A percentile compares a stretch with the other conserved stretches of the same genome.
Evolutionary conservation across 2,113 vertebrate species (phyloP).

Genomic region (Phyllopteryx taeniolatus): DNA sequence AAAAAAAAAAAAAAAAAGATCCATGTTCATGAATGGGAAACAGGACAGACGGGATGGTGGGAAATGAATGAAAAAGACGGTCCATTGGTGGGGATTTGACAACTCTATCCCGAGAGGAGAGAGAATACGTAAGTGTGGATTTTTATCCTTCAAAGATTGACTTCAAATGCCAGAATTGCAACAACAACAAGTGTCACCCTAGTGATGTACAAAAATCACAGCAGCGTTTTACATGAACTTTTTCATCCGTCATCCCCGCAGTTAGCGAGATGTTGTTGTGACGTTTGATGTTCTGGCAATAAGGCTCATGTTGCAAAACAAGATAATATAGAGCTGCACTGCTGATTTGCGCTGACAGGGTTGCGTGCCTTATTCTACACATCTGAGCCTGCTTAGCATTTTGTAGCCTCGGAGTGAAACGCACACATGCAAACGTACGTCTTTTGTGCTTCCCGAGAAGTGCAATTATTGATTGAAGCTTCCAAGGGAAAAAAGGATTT

Average conservation of each 20-base stretch:
- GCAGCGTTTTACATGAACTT: constrained; percentile 30
- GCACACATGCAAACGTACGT: neutral
- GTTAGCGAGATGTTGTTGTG: constrained; percentile 19
- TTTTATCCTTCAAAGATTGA: constrained; percentile 36
- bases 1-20: neutral
- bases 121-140: constrained; percentile 25
- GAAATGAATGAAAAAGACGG: constrained; percentile 23
- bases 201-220: constrained; percentile 46
- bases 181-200: constrained; percentile 38
- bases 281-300: constrained; percentile 5
- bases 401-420: constrained; percentile 22
- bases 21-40: neutral
- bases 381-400: constrained; percentile 10
- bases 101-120: constrained; percentile 35
- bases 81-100: constrained; percentile 40
- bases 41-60: constrained; percentile 1
- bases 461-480: constrained; percentile 37
- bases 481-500: neutral
- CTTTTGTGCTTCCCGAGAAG: constrained; percentile 18
- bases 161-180: constrained; percentile 12
- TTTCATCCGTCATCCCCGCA: constrained; percentile 33
- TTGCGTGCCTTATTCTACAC: constrained; percentile 5
- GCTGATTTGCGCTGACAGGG: constrained; percentile 14
- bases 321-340: neutral
- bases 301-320: constrained; percentile 10